phyloP scores from a whole-genome alignment of 2,113 vertebrate genomes.

The Anolis sagrei region DNA sequence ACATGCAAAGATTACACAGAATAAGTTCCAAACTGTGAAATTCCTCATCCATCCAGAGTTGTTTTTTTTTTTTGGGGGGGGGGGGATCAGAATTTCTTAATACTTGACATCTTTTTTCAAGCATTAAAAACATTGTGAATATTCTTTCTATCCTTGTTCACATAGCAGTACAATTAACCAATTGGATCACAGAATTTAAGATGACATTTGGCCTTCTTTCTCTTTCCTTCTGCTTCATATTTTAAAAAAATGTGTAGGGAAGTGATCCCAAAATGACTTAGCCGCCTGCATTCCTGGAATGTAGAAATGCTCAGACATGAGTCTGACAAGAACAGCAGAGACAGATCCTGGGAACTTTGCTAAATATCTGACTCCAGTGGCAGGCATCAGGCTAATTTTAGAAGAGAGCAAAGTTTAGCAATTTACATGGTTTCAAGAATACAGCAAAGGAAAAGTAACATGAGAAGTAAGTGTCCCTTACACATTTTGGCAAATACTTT shows the following conservation, averaged over 20 bases:
- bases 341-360: slow-evolving; percentile 1
- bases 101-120: too few relatives aligned
- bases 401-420: background rate
- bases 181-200: background rate
- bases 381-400: background rate
- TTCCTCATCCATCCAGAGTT: too few relatives aligned
- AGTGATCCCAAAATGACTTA: background rate
- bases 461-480: background rate
- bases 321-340: background rate
- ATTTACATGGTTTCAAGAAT: background rate
- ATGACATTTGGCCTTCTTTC: background rate
- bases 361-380: background rate
- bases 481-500: background rate
- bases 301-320: background rate
- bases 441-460: background rate
- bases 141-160: background rate
- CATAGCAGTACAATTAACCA: background rate
- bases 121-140: too few relatives aligned
- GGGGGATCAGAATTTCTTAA: too few relatives aligned
- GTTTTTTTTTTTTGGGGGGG: too few relatives aligned
- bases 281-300: background rate
- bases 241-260: background rate
- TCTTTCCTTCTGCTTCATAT: background rate
- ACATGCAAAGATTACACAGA: too few relatives aligned
- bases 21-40: too few relatives aligned